phyloP scores from a whole-genome alignment of 2,797 vertebrate genomes.

The Gobio occitaniae region DNA sequence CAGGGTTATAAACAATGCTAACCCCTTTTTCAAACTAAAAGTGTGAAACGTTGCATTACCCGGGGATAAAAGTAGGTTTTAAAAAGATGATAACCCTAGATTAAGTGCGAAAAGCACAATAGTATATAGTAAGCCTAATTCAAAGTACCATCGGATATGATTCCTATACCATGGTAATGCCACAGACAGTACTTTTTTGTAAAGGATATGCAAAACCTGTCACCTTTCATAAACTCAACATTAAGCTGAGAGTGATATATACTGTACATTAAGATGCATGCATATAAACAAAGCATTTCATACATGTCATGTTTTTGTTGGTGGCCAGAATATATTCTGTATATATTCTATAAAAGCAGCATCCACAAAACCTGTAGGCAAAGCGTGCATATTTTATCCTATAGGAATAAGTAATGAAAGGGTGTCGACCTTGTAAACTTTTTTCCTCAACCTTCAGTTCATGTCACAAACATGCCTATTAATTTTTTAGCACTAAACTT shows the following conservation, averaged over 20 bases:
- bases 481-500: constrained; percentile 61
- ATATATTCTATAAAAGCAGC: constrained; percentile 20
- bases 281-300: constrained; percentile 24
- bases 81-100: no score
- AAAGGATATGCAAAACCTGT: neutral
- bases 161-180: neutral
- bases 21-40: no score
- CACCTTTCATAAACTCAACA: neutral
- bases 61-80: no score
- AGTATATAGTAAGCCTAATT: neutral
- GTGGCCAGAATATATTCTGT: constrained; percentile 29
- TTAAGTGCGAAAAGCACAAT: no score
- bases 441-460: constrained; percentile 65
- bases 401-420: constrained; percentile 38
- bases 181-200: neutral
- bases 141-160: neutral
- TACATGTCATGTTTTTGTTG: constrained; percentile 34
- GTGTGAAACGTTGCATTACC: no score
- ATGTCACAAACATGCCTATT: constrained; percentile 65
- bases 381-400: neutral
- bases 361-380: constrained; percentile 42
- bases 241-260: neutral
- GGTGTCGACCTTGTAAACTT: constrained; percentile 55
- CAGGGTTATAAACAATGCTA: no score
- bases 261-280: constrained; percentile 21